Percentiles rank a stretch among this genome's conserved stretches.
phyloP scores from a whole-genome alignment of 2,888 invertebrate species.

The Acanthosoma haemorrhoidale region DNA sequence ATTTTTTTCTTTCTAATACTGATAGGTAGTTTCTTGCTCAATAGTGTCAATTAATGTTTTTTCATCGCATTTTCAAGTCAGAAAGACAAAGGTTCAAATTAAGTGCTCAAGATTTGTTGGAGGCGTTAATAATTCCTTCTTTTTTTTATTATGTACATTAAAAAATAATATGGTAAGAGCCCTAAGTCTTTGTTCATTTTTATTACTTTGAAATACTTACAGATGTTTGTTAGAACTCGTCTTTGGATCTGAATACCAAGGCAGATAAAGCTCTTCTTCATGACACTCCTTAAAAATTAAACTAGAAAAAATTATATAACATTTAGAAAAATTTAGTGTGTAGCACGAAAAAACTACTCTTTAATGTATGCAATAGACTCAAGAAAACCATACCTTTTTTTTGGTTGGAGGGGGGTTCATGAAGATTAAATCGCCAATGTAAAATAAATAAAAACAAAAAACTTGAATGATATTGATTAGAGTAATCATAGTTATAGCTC shows the following conservation, averaged over 20 bases:
- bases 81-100: not conserved
- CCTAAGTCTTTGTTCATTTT: not conserved
- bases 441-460: no score
- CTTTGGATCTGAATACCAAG: constrained; percentile 4
- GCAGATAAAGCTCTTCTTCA: constrained; percentile 8
- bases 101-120: no score
- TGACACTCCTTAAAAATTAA: not conserved
- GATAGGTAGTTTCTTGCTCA: no score
- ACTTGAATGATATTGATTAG: no score
- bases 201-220: constrained; percentile 6
- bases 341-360: not conserved
- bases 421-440: no score
- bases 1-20: no score
- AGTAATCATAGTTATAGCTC: no score
- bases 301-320: constrained; percentile 1
- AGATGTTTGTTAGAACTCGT: not conserved
- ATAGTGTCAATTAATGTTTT: no score
- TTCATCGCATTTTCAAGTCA: not conserved
- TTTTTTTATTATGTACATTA: not conserved
- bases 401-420: no score
- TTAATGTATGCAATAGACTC: not conserved
- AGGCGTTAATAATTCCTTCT: not conserved
- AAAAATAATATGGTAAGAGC: no score
- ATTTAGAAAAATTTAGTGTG: not conserved
- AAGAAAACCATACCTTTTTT: not conserved